phyloP scores from a whole-genome alignment of 2,113 vertebrate genomes.

The Notechis scutatus region DNA sequence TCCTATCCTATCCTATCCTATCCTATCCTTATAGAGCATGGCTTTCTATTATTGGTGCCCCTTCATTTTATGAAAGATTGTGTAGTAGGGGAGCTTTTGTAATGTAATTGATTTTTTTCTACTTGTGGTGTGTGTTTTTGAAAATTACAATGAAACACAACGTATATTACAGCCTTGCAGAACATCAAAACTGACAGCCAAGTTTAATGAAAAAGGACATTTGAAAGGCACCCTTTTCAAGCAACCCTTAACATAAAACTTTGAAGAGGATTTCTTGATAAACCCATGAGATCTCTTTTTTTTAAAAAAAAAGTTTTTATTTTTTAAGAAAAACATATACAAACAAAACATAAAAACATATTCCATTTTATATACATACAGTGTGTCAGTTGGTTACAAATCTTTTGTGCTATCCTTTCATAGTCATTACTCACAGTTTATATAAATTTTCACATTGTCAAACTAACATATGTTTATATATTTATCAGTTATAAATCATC shows the following conservation, averaged over 20 bases:
- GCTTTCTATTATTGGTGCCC: constrained; percentile 24
- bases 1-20: too few relatives aligned
- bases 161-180: constrained; percentile 21
- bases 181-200: constrained; percentile 25
- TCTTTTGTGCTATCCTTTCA: too few relatives aligned
- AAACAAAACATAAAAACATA: too few relatives aligned
- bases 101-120: constrained; percentile 24
- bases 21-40: background rate
- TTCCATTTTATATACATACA: too few relatives aligned
- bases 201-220: constrained; percentile 29
- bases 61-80: constrained; percentile 32
- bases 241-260: constrained; percentile 19
- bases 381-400: too few relatives aligned
- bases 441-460: too few relatives aligned
- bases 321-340: too few relatives aligned
- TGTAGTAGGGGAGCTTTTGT: constrained; percentile 17
- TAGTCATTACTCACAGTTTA: too few relatives aligned
- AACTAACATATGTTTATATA: too few relatives aligned
- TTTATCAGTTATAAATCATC: too few relatives aligned
- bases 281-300: constrained; percentile 4
- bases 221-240: background rate
- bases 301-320: too few relatives aligned
- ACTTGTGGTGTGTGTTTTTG: constrained; percentile 17
- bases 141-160: constrained; percentile 35
- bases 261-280: constrained; percentile 30